Evolutionary conservation across 2,888 invertebrate species (phyloP), one percentile per base, ranked within the genome.

Genomic region (Acanthosepion lycidas): DNA sequence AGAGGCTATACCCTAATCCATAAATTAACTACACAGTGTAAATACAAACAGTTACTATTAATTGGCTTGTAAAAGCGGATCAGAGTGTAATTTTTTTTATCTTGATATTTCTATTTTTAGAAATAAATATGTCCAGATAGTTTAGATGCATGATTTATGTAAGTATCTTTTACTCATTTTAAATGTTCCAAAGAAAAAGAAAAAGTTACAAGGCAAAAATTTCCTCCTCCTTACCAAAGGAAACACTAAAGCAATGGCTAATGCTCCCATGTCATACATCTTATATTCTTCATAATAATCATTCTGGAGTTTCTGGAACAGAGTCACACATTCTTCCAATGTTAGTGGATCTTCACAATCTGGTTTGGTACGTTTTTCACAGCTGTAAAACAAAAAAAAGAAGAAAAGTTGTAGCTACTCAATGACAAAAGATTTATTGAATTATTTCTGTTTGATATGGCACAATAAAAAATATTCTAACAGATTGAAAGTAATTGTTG

Each of bases 221-320:
- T 33, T 8, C 55, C 26, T 78, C 42, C 48, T 26, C 96, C 97
- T 96, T 95, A 98, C 97, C 95, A 99, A 97, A 0, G 99, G 99
- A 20, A 98, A 98, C 2, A 99, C 98, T 0, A 99, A 98, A 95
- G 98, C 98, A 18, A 98, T 98, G 0, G 99, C 99, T 93, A 99
- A 98, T 94, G 98, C 98, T 3, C 98, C 98, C 59, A 99, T 97
- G 55, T 98, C 98, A 96, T 99, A 99, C 97, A 98, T 98, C 96
- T 98, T 98, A 97, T 99, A 99, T 95, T 98, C 98, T 92, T 97
- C 96, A 93, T 97, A 97, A 95, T 96, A 97, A 15, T 97, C 96
- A 51, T 96, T 96, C 95, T 97, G 97, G 5, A 97, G 96, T 51
- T 96, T 95, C 91, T 96, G 96, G 95, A 97, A 97, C 64, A 97